Base-by-base conservation (phyloP, 2,113 vertebrate genomes). In the Onychostruthus taczanowskii region DNA sequence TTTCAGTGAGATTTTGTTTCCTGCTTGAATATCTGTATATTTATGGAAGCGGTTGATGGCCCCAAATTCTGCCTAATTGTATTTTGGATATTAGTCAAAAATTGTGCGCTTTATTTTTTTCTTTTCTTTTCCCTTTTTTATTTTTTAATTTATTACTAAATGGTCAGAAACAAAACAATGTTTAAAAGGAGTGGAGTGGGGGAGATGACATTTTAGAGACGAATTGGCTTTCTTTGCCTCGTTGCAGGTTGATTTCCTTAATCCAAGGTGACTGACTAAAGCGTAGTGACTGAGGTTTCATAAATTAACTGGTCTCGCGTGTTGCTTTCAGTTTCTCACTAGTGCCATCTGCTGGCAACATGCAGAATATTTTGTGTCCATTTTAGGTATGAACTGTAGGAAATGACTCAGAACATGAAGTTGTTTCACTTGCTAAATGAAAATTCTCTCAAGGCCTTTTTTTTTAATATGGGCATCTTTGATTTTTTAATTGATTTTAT, bases 331-430 rank as follows among this genome's bases (percentile, higher is more conserved):
- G 16, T 95, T 92, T 90, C 14, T 96, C 63, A 67, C 27, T 95
- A 37, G 35, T 97, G 97, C 96, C 97, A 96, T 77, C 95, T 98
- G 58, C 94, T 96, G 95, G 85, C 77, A 89, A 35, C 26, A 35
- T 41, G 66, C 26, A 16, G 43, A 91, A 74, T 95, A 86, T 16
- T 91, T 93, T 87, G 20, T 90, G 87, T 55, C 39, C 53, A 12
- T 43, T 90, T 24, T 10, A 53, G 43, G 8, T 37, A 23, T 0
- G 1, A 67, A 11, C 13, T 3, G 35, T 55, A 52, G 46, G 24
- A 64, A 69, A 19, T 63, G 11, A 84, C 28, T 20, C 12, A 50
- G 62, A 76, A 20, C 4, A 3, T 31, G n/a, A 12, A 77, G 33
- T n/a, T 61, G 26, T 78, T 87, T 76, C 22, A 13, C 26, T 85